Conservation (phyloP, 2,888 invertebrate genomes). For the Diarsia dahlii region DNA sequence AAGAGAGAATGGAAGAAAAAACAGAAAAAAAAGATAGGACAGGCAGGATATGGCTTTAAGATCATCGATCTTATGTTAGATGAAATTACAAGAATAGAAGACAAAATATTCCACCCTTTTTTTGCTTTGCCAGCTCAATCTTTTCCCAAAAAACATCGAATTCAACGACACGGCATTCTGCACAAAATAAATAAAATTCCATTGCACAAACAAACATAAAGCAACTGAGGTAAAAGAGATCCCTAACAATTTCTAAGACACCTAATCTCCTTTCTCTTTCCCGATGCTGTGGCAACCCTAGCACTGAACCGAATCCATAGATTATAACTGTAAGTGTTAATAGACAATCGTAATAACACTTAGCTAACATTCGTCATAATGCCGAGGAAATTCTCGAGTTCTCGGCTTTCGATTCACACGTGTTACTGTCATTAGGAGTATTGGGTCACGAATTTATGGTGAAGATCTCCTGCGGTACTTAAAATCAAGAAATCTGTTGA, state of each 20-base stretch:
- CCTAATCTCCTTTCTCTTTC: not conserved
- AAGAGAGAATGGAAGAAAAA: not conserved
- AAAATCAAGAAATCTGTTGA: not conserved
- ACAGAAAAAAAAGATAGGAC: too few species aligned
- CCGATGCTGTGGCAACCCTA: conserved; percentile 34
- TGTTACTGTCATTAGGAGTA: conserved; percentile 51
- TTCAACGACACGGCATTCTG: not conserved
- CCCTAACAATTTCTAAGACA: not conserved
- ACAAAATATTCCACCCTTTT: not conserved
- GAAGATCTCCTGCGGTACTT: conserved; percentile 23
- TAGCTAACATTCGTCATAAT: conserved; percentile 46
- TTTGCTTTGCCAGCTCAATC: not conserved
- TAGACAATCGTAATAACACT: conserved; percentile 58
- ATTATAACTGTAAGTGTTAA: conserved; percentile 59
- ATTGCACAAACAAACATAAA: not conserved
- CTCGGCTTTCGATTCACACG: conserved; percentile 54
- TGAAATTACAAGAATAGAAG: not conserved
- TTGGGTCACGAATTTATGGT: conserved; percentile 38
- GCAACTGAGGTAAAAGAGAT: not conserved
- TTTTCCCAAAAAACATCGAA: not conserved
- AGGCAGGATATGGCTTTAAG: not conserved
- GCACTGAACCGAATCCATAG: conserved; percentile 54
- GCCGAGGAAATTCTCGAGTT: conserved; percentile 37
- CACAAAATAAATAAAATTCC: not conserved
- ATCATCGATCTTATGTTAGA: not conserved